These are phyloP conservation scores for Takifugu bimaculatus DNA, from an alignment of 2,113 vertebrate species.

Conservation along the genomic window DNA sequence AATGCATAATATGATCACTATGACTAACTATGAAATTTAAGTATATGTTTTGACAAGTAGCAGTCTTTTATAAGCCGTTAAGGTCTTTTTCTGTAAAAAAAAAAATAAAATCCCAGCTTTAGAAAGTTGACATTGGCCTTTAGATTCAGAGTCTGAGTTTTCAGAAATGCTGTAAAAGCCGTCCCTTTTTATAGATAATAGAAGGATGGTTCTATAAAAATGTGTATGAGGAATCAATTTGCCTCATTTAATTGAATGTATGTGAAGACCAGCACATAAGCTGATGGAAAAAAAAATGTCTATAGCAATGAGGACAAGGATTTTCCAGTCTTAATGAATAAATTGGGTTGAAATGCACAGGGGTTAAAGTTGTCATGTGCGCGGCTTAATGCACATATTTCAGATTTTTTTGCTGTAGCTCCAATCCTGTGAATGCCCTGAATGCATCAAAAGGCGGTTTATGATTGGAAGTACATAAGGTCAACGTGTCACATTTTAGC, in stretches of 20 bases:
- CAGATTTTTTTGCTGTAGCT: neutral
- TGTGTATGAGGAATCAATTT: neutral
- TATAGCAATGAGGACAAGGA: neutral
- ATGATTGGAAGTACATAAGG: conserved; percentile 1
- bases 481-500: conserved; percentile 1
- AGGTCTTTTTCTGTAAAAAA: no score
- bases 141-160: neutral
- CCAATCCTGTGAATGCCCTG: no score
- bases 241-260: conserved; percentile 1
- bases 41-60: no score
- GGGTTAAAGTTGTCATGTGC: conserved; percentile 2
- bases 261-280: neutral
- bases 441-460: conserved; percentile 1
- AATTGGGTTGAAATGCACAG: neutral
- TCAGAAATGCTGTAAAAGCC: neutral
- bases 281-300: neutral
- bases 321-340: conserved; percentile 1
- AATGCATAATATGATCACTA: no score
- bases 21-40: no score
- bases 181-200: neutral
- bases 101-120: no score
- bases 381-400: neutral
- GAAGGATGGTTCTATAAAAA: neutral
- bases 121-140: neutral
- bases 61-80: no score